phyloP scores from a whole-genome alignment of 2,797 vertebrate species.

The Sebastes nivosus region DNA sequence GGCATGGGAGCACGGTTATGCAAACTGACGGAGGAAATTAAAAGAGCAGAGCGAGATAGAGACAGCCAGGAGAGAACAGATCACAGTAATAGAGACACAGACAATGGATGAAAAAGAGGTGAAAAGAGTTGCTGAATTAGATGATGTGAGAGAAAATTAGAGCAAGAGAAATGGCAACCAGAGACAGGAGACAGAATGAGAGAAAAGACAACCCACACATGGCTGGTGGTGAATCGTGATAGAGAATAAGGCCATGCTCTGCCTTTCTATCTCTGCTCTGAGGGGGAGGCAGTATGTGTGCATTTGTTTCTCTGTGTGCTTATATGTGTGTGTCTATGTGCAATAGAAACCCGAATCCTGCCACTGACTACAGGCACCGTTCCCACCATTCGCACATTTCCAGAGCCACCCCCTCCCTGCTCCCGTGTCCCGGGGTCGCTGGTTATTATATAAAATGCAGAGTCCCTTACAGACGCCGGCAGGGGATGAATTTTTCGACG shows the following conservation, averaged over 20 bases:
- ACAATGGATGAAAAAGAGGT: not conserved
- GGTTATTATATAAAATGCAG: constrained; percentile 46
- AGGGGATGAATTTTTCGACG: constrained; percentile 16
- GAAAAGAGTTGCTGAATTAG: not conserved
- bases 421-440: constrained; percentile 16
- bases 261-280: constrained; percentile 44
- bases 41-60: not conserved
- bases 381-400: constrained; percentile 51
- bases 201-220: constrained; percentile 45
- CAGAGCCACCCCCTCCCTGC: constrained; percentile 16
- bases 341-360: constrained; percentile 29
- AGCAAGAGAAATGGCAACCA: constrained; percentile 6
- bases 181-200: constrained; percentile 1
- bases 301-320: not conserved
- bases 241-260: constrained; percentile 36
- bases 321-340: not conserved
- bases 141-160: not conserved
- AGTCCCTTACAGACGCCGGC: not conserved
- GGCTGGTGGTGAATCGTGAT: constrained; percentile 37
- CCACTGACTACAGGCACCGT: constrained; percentile 29
- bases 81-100: not conserved
- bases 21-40: not conserved
- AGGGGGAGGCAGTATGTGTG: constrained; percentile 43
- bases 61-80: not conserved
- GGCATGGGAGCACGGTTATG: not conserved